Conservation (phyloP, 92 coral and sea anemone genomes). For the Actinostola sp. region DNA sequence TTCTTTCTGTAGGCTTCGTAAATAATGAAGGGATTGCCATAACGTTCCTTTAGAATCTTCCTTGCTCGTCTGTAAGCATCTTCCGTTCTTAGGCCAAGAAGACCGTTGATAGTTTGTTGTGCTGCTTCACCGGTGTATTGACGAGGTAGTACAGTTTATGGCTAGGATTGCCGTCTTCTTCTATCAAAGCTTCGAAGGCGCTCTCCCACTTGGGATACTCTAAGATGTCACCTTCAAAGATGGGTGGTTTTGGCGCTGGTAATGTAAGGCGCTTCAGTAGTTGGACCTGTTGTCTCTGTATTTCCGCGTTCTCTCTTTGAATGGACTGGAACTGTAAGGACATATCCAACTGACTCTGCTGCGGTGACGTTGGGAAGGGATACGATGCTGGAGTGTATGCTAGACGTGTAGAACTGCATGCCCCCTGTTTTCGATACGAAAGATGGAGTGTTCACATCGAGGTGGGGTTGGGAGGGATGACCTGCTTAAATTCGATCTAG, state of each 20-base stretch:
- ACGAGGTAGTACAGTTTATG: constrained; percentile 50
- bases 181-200: constrained; percentile 51
- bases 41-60: constrained; percentile 62
- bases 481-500: no score
- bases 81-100: constrained; percentile 57
- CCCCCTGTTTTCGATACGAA: no score
- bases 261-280: constrained; percentile 21
- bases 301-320: constrained; percentile 2
- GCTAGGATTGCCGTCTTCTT: constrained; percentile 33
- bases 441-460: no score
- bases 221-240: constrained; percentile 34
- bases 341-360: background rate
- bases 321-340: constrained; percentile 2
- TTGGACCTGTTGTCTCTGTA: constrained; percentile 6
- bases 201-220: constrained; percentile 48
- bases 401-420: no score
- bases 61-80: constrained; percentile 64
- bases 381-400: background rate
- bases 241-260: constrained; percentile 39
- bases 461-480: no score
- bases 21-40: constrained; percentile 61
- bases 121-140: constrained; percentile 42
- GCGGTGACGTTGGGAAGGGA: background rate
- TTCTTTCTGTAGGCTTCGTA: constrained; percentile 62
- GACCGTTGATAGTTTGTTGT: constrained; percentile 10